These are phyloP conservation scores for Hypomecis punctinalis DNA, from an alignment of 2,888 invertebrate species.

Conservation along the genomic window DNA sequence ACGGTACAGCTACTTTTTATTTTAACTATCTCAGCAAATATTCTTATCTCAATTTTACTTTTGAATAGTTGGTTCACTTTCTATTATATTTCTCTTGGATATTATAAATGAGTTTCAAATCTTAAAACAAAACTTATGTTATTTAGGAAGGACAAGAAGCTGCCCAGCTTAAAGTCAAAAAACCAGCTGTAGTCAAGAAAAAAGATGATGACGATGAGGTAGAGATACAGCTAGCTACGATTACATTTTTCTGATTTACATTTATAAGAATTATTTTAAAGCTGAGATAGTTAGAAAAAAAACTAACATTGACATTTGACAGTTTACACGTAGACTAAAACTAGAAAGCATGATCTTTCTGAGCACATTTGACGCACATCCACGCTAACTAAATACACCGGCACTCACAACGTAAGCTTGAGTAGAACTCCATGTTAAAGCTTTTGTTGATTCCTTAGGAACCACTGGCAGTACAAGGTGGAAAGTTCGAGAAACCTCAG, in stretches of 20 bases:
- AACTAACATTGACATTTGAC: conserved; percentile 52
- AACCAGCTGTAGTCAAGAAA: conserved; percentile 78
- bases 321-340: conserved; percentile 52
- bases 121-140: conserved; percentile 1
- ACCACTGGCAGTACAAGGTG: conserved; percentile 75
- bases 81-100: too few relatives aligned
- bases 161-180: conserved; percentile 80
- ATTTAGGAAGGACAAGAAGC: conserved; percentile 76
- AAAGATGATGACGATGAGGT: conserved; percentile 68
- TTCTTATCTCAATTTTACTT: background rate
- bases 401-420: conserved; percentile 60
- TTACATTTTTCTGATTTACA: background rate
- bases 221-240: conserved; percentile 43
- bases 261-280: conserved; percentile 33
- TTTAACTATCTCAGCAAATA: conserved; percentile 69
- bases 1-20: conserved; percentile 67
- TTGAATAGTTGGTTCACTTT: background rate
- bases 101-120: background rate
- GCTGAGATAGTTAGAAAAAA: conserved; percentile 71
- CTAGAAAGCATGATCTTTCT: conserved; percentile 55
- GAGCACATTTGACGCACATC: conserved; percentile 52
- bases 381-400: conserved; percentile 63
- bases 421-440: conserved; percentile 59
- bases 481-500: conserved; percentile 79
- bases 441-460: conserved; percentile 75